These are phyloP conservation scores for Ictalurus furcatus DNA, from an alignment of 2,113 vertebrate species.

Conservation along the genomic window DNA sequence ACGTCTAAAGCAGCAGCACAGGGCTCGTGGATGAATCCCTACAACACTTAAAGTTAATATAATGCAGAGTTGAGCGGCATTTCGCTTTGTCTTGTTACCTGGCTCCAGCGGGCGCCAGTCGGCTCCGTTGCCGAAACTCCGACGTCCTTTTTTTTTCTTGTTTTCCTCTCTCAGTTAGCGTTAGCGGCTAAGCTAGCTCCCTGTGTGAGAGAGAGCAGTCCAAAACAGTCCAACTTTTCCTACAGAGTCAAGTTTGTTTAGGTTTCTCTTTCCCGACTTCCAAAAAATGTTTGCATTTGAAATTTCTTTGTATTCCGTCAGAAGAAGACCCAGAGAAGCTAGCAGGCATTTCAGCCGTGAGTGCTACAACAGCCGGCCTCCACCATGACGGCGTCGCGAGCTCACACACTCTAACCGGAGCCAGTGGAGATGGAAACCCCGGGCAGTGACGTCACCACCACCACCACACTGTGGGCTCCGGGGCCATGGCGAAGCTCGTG, in stretches of 20 bases:
- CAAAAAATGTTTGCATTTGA: conserved; percentile 40
- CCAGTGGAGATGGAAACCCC: conserved; percentile 75
- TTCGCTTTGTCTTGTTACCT: conserved; percentile 46
- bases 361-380: conserved; percentile 75
- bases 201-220: conserved; percentile 63
- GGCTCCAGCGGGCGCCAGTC: conserved; percentile 52
- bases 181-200: conserved; percentile 69
- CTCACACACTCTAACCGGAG: conserved; percentile 61
- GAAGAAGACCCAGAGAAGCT: conserved; percentile 55
- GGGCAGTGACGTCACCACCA: conserved; percentile 73
- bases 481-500: background rate
- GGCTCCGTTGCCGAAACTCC: conserved; percentile 51
- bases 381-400: conserved; percentile 75
- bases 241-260: conserved; percentile 33
- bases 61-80: background rate
- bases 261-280: conserved; percentile 39
- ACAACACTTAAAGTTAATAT: background rate
- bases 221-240: conserved; percentile 46
- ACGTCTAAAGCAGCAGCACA: background rate
- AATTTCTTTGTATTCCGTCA: conserved; percentile 36
- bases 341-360: conserved; percentile 69
- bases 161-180: conserved; percentile 52
- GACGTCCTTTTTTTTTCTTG: conserved; percentile 60
- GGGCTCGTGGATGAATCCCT: background rate
- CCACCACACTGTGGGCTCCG: background rate